phyloP scores from a whole-genome alignment of 2,113 vertebrate species.

The Paramormyrops kingsleyae region DNA sequence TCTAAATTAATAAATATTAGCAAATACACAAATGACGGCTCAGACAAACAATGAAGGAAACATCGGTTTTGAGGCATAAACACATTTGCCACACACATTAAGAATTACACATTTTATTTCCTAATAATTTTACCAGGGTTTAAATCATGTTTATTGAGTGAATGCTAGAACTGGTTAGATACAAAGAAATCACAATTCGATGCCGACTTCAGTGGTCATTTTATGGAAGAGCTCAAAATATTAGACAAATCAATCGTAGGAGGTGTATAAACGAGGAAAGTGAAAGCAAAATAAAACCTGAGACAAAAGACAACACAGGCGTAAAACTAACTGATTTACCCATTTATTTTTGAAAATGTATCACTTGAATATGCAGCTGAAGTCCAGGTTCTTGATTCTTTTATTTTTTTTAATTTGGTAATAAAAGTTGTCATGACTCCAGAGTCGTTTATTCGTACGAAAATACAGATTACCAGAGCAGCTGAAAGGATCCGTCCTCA shows the following conservation, averaged over 20 bases:
- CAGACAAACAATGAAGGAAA: background rate
- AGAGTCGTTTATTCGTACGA: conserved; percentile 29
- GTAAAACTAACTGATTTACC: conserved; percentile 31
- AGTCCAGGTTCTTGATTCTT: background rate
- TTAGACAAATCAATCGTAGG: background rate
- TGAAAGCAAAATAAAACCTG: conserved; percentile 32
- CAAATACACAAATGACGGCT: background rate
- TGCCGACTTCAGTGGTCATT: background rate
- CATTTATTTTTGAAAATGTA: conserved; percentile 17
- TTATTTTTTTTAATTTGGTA: background rate
- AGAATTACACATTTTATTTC: conserved; percentile 21
- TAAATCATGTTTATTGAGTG: conserved; percentile 13
- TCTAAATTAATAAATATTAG: background rate
- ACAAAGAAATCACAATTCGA: background rate
- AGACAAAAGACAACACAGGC: conserved; percentile 52
- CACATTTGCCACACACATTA: conserved; percentile 19
- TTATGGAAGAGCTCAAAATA: background rate
- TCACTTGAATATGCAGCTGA: background rate
- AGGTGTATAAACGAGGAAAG: conserved; percentile 16
- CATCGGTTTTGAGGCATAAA: background rate
- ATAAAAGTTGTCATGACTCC: conserved; percentile 1
- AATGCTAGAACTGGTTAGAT: background rate
- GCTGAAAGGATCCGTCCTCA: conserved; percentile 47
- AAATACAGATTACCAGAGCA: conserved; percentile 37
- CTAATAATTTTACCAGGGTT: conserved; percentile 10